Evolutionary conservation across 2,797 vertebrate species (phyloP), one percentile per base, ranked within the genome.

Genomic region (Pagetopsis macropterus): DNA sequence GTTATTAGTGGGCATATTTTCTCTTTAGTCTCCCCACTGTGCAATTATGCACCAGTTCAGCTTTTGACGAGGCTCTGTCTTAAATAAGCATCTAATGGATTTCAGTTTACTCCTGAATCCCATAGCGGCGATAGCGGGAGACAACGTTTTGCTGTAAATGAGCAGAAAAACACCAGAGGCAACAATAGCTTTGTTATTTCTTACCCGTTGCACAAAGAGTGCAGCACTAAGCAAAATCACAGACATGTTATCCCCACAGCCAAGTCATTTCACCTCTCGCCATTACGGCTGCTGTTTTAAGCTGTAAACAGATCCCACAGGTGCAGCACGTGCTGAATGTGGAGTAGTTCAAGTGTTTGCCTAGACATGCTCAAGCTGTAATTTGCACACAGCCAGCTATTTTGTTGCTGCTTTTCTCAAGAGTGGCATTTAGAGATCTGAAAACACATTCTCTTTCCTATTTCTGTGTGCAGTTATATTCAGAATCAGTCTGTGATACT

Each of bases 11-110:
- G 52, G 49, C 23, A 75, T 60, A 44, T 75, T 19, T 33, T 64
- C 27, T 76, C 61, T 49, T 54, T 75, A 68, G 12, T 59, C 69
- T 79, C 68, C 81, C 78, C 52, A 58, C 75, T 82, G 76, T 79
- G 72, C 62, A 86, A 81, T 87, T 82, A 84, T 74, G 70, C 71
- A 73, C 62, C 55, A 75, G 78, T 79, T 73, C 79, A 81, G 79
- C 78, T 69, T 51, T 31, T 45, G 79, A 80, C 71, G 64, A 81
- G 48, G 16, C 44, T 72, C 41, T 10, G 50, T 76, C 79, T 83
- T 76, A 82, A 86, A 88, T 88, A 76, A 81, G 64, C 61, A 64
- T 17, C 75, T 76, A 60, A 70, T 78, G 69, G 79, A 65, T 76
- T 56, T 51, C 49, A 66, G 66, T 67, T 82, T 49, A 13, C 60